Base-by-base conservation (phyloP, 2,888 invertebrate genomes). In the Rotaria macrura region DNA sequence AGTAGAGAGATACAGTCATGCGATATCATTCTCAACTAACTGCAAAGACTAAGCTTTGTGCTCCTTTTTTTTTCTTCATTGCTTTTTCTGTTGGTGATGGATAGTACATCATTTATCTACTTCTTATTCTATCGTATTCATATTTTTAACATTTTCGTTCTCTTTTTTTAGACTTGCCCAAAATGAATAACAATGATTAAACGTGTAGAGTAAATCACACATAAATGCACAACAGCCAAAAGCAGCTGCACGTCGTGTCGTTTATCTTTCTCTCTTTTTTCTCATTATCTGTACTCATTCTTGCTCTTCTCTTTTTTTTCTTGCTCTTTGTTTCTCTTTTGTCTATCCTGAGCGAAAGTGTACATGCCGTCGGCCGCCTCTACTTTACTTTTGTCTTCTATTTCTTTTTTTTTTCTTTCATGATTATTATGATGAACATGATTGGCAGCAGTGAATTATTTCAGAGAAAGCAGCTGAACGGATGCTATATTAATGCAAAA, bases 361-460 rank as follows among this genome's bases (percentile, higher is more conserved):
- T 65, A 65, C 34, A 65, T 65, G 65, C 65, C 65, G 65, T 65
- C 65, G 65, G 65, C 65, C 34, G 34, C 65, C 65, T 65, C 65
- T 65, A 34, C 65, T 65, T 65, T 65, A 65, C 65, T 65, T 65
- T 65, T 65, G 34, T 34, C 29, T 29, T 65, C 54, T 54, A 54
- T 54, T 54, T 54, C 54, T 65, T 34, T 65, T 65, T 65, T 52
- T 65, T 65, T 65, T 65, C 7, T 65, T 34, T 65, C 65, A 65
- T 65, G 65, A 65, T 65, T 65, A 65, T 65, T 65, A 65, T 65
- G 65, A 65, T 65, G 65, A 65, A 65, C 65, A 65, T 65, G 65
- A 65, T 65, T 20, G 65, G 65, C 65, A 65, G 65, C 65, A 65
- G 65, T 65, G 65, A 65, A 65, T 65, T 65, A 34, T 65, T 65